phyloP scores from a whole-genome alignment of 2,888 invertebrate genomes.

The Cepaea hortensis region DNA sequence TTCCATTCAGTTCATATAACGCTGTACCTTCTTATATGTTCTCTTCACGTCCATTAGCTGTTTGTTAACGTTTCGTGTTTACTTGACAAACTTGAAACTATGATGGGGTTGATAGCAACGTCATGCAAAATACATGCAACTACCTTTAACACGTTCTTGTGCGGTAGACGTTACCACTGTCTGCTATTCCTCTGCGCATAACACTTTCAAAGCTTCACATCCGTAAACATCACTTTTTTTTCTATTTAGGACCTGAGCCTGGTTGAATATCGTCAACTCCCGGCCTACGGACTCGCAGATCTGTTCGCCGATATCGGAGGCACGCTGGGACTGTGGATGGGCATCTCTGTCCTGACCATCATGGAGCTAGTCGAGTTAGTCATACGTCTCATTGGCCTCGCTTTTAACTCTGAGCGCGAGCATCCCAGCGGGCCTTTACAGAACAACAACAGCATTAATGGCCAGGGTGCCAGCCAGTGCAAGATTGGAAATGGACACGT shows the following conservation, averaged over 20 bases:
- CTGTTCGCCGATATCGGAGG: slow-evolving; percentile 72
- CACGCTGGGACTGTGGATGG: slow-evolving; percentile 73
- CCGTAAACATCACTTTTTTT: not conserved
- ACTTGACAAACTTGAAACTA: too few species aligned
- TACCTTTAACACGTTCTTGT: too few species aligned
- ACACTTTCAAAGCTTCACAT: too few species aligned
- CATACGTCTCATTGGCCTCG: slow-evolving; percentile 60
- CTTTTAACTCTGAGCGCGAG: slow-evolving; percentile 65
- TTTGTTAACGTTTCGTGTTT: too few species aligned
- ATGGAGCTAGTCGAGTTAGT: slow-evolving; percentile 70
- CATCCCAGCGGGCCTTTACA: slow-evolving; percentile 45
- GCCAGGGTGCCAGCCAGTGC: not conserved
- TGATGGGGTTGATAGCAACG: too few species aligned
- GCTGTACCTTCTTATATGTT: too few species aligned
- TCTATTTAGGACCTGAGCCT: slow-evolving; percentile 65
- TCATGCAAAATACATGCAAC: too few species aligned
- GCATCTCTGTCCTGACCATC: slow-evolving; percentile 70
- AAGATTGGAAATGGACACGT: slow-evolving; percentile 17
- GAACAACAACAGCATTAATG: slow-evolving; percentile 1
- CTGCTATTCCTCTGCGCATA: too few species aligned
- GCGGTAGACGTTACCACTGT: too few species aligned
- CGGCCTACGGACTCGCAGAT: slow-evolving; percentile 68
- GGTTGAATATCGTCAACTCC: slow-evolving; percentile 68
- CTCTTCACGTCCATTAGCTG: too few species aligned
- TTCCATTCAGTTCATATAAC: too few species aligned